These are phyloP conservation scores for Clistopyga incitator DNA, from an alignment of 2,888 invertebrate species.

Conservation along the genomic window DNA sequence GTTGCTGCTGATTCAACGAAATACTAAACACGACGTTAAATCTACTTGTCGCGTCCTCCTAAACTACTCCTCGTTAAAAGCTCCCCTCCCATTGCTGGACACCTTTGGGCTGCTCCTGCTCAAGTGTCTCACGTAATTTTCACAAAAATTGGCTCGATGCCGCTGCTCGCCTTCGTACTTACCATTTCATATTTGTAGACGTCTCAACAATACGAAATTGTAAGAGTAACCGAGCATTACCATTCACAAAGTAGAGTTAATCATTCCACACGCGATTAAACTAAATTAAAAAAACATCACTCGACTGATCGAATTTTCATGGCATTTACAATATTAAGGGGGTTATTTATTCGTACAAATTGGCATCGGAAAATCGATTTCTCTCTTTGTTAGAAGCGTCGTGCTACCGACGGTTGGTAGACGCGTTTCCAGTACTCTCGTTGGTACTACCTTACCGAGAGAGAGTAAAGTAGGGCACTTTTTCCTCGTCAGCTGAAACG, in stretches of 20 bases:
- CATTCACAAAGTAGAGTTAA: background rate
- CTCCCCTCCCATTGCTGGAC: constrained; percentile 19
- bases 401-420: constrained; percentile 20
- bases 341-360: background rate
- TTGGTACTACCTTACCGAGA: constrained; percentile 36
- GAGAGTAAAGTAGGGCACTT: background rate
- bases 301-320: background rate
- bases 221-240: background rate
- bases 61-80: constrained; percentile 75
- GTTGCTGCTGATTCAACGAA: constrained; percentile 78
- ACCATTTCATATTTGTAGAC: background rate
- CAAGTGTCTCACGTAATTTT: constrained; percentile 1
- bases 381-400: background rate
- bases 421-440: background rate
- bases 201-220: no score
- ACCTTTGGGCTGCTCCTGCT: background rate
- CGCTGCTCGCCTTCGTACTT: background rate
- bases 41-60: constrained; percentile 75
- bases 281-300: background rate
- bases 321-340: background rate
- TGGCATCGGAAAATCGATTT: background rate
- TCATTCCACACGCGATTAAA: background rate
- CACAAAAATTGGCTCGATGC: background rate
- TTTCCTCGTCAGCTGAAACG: background rate
- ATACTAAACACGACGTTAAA: constrained; percentile 75